phyloP scores from a whole-genome alignment of 2,113 vertebrate species.

The Prunella fulvescens region DNA sequence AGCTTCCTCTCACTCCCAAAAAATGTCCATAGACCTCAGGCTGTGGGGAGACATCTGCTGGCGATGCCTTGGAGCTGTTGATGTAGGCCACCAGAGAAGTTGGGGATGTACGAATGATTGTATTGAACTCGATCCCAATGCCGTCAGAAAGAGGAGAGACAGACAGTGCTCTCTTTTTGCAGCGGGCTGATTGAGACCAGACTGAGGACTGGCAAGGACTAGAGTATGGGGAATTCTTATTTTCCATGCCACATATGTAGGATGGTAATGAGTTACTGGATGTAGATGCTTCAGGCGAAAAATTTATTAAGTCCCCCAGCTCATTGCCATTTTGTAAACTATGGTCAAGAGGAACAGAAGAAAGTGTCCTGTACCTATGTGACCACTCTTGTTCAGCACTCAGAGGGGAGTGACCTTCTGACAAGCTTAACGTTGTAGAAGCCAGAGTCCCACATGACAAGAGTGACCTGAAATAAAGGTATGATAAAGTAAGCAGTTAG shows the following conservation, averaged over 20 bases:
- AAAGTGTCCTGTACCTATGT: constrained; percentile 78
- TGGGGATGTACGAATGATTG: constrained; percentile 91
- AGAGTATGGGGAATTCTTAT: constrained; percentile 60
- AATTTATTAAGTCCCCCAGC: constrained; percentile 70
- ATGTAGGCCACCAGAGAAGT: constrained; percentile 93
- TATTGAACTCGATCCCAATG: constrained; percentile 90
- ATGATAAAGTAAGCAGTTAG: neutral
- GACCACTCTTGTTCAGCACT: constrained; percentile 85
- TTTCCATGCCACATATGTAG: constrained; percentile 82
- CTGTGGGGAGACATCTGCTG: constrained; percentile 79
- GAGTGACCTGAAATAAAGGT: constrained; percentile 78
- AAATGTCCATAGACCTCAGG: constrained; percentile 93
- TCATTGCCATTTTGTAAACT: constrained; percentile 74
- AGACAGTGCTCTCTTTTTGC: constrained; percentile 87
- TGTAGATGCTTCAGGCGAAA: constrained; percentile 73
- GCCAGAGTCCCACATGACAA: constrained; percentile 83
- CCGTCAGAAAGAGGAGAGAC: constrained; percentile 87
- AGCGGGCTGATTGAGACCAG: constrained; percentile 62
- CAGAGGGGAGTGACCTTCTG: constrained; percentile 83
- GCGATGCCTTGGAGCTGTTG: constrained; percentile 83
- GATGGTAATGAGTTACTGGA: constrained; percentile 80
- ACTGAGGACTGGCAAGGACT: constrained; percentile 75
- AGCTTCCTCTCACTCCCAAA: constrained; percentile 87
- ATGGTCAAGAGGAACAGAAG: constrained; percentile 71
- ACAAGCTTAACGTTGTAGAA: constrained; percentile 82